Base-by-base conservation (phyloP, 2,113 vertebrate genomes). In the Poicephalus gulielmi region DNA sequence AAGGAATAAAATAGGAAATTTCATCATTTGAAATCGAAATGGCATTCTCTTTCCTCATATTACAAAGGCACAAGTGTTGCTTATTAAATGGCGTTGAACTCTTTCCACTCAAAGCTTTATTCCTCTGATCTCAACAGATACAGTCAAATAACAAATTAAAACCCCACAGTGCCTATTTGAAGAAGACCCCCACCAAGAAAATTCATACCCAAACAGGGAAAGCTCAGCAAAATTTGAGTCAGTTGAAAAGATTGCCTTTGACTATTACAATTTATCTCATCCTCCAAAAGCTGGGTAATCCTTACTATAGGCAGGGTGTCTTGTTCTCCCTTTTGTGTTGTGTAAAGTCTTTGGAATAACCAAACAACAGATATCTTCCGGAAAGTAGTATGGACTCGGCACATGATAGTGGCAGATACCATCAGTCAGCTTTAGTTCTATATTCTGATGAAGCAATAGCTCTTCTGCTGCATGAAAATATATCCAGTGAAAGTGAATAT, bases 111-210 rank as follows among this genome's bases (percentile, higher is more conserved):
- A 88, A 77, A 86, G 44, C 22, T 41, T 88, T 93, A 66, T 31
- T 88, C 60, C 25, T 88, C 35, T 86, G 63, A 91, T 92, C 80
- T 90, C 66, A 80, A 71, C 73, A 93, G 84, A 83, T 43, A 75
- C 10, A 86, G 76, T 8, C 27, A 57, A 88, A 67, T 24, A 86
- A 60, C 27, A 92, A 68, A 88, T 84, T 69, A 17, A 71, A 86
- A 92, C 57, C 15, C 0, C 30, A 77, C 33, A 28, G 19, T 27
- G 8, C 17, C 49, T 83, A 15, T 83, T 76, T 76, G 57, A 90
- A 90, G 88, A 91, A 77, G 59, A 83, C 24, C 19, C 49, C 71
- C 67, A 90, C 71, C 68, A 86, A 77, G 84, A 89, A 94, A 91
- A 92, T 83, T 86, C 60, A 86, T 83, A 43, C 55, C 76, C 68